These are phyloP conservation scores for Natrix natrix DNA, from an alignment of 2,797 vertebrate genomes.

Conservation along the genomic window DNA sequence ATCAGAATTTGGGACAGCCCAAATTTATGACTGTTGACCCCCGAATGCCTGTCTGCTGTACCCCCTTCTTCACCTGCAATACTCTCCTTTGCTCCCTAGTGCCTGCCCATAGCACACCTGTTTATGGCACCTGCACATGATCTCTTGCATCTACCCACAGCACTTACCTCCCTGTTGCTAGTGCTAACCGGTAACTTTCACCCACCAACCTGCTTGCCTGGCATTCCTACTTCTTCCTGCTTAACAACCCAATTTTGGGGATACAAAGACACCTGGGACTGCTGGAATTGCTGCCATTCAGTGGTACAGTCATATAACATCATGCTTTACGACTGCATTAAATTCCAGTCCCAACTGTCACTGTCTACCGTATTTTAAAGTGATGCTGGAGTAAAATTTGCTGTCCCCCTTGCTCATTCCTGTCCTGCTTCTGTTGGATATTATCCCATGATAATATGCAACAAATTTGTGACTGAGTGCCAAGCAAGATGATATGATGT, in stretches of 20 bases:
- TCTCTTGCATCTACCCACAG: neutral
- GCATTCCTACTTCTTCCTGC: neutral
- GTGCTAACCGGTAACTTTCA: neutral
- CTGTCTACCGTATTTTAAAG: neutral
- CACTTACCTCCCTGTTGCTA: neutral
- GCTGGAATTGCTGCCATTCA: neutral
- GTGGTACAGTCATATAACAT: neutral
- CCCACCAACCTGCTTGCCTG: neutral
- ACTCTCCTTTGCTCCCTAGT: neutral
- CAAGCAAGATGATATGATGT: neutral
- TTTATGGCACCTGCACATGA: neutral
- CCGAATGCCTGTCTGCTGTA: neutral
- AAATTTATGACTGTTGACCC: neutral
- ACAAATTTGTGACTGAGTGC: neutral
- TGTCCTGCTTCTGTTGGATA: neutral
- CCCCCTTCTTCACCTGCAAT: neutral
- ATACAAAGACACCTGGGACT: neutral
- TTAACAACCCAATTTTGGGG: neutral
- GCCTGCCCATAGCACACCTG: neutral
- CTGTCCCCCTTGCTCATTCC: neutral
- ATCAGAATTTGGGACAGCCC: neutral
- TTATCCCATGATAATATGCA: neutral
- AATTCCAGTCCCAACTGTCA: neutral
- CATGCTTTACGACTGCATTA: neutral
- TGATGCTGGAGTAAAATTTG: neutral